A percentile compares a stretch with the other conserved stretches of the same genome.
phyloP scores from a whole-genome alignment of 2,113 vertebrate genomes.

The Falcunculus frontatus region DNA sequence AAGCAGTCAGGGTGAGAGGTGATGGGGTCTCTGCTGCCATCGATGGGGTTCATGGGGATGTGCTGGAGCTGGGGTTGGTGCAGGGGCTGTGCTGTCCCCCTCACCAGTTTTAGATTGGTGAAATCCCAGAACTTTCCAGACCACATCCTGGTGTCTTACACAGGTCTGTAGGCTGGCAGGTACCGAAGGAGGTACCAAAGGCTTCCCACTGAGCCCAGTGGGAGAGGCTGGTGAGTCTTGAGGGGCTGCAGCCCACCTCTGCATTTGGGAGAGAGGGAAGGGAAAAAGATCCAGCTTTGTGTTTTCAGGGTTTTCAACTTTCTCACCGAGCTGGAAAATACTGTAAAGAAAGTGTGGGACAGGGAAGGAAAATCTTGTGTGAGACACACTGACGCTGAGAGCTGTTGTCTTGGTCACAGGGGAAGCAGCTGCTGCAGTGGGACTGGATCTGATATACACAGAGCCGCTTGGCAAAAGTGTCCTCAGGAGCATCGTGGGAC shows the following conservation, averaged over 20 bases:
- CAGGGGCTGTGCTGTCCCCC: neutral
- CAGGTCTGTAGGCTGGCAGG: neutral
- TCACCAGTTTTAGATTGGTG: neutral
- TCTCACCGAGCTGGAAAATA: neutral
- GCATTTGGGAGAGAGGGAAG: neutral
- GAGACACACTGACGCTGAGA: neutral
- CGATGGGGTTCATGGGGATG: rapidly evolving
- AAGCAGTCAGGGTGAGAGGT: neutral
- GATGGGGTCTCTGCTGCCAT: neutral
- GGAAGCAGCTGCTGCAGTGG: neutral
- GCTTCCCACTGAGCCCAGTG: neutral
- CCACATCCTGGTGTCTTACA: neutral
- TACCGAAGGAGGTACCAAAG: rapidly evolving
- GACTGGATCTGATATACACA: neutral
- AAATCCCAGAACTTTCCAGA: neutral
- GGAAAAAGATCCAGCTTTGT: neutral
- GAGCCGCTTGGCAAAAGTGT: neutral
- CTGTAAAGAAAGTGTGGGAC: neutral
- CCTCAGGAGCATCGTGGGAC: neutral
- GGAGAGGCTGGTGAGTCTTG: neutral
- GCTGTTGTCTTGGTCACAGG: neutral
- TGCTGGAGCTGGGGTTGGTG: neutral
- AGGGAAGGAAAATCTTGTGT: neutral
- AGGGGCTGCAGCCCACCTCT: neutral
- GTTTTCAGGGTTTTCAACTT: neutral